Base-by-base conservation (phyloP, 2,113 vertebrate species). In the Cisticola juncidis region DNA sequence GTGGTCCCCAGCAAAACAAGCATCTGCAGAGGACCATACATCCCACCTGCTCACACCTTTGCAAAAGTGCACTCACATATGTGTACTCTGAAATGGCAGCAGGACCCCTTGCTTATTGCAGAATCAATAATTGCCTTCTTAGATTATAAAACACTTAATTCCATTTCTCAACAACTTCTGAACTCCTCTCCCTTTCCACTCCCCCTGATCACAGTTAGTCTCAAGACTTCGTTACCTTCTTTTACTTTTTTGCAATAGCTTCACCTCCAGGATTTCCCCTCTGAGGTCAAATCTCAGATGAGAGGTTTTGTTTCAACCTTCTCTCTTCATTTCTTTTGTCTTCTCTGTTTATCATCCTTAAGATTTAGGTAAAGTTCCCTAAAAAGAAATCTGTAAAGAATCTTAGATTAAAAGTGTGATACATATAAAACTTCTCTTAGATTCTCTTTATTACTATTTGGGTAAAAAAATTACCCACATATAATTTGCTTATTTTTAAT, bases 291-390 rank as follows among this genome's bases (percentile, higher is more conserved):
- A 84, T 84, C 72, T 65, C 80, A 81, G 85, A 89, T 81, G 60
- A 83, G 80, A 81, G 6, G 47, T 54, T 93, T 76, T 81, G 31
- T 57, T 90, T 95, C 90, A 90, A 88, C 76, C 60, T 92, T 70
- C 90, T 70, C 87, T 94, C 95, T 94, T 96, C 88, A 96, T 96
- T 96, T 91, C 81, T 90, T 81, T 88, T 90, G 94, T 93, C 71
- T 92, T 92, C 93, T 97, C 74, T 95, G 68, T 82, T 94, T 66
- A 70, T 81, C 62, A 86, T 94, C 65, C 86, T 93, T 86, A 86
- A 73, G 51, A 64, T 88, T 93, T 86, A 88, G 56, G 58, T 81
- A 64, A 74, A 86, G 25, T 81, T 90, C 68, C 87, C 90, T 90
- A 79, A 69, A 97, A 96, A 92, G 93, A 76, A 96, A 90, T 90